Evolutionary conservation across 1,140 invertebrate genomes (phyloP).

Genomic region (Dendroctonus valens): DNA sequence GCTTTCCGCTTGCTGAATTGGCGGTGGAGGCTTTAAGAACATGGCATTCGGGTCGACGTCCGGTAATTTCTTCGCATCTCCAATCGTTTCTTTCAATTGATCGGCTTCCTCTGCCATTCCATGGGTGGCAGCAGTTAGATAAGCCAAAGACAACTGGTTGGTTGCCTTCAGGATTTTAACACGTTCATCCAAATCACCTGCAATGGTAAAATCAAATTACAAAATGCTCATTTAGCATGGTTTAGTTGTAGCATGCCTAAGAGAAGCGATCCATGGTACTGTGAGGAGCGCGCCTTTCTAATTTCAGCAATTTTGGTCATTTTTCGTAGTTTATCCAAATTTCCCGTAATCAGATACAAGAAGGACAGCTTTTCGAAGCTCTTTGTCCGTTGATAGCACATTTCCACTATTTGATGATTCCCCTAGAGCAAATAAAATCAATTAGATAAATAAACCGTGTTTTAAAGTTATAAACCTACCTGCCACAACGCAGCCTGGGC

Average conservation of each 20-base stretch:
- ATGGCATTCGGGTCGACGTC: slow-evolving; percentile 73
- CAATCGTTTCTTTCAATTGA: slow-evolving; percentile 65
- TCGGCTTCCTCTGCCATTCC: slow-evolving; percentile 78
- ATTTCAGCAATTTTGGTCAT: slow-evolving; percentile 99
- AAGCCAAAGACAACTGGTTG: slow-evolving; percentile 77
- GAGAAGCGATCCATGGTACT: slow-evolving; percentile 92
- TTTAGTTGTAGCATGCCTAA: slow-evolving; percentile 67
- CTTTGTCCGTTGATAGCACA: slow-evolving; percentile 99
- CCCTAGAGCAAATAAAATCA: slow-evolving; percentile 53
- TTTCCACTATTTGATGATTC: slow-evolving; percentile 96
- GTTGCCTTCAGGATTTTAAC: slow-evolving; percentile 86
- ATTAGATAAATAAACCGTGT: background rate
- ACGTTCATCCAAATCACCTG: slow-evolving; percentile 91
- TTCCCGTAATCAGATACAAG: slow-evolving; percentile 97
- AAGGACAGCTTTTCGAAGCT: slow-evolving; percentile 99
- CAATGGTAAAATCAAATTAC: slow-evolving; percentile 8
- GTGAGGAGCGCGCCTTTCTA: slow-evolving; percentile 91
- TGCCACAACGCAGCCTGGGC: slow-evolving; percentile 92
- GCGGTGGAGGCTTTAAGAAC: slow-evolving; percentile 82
- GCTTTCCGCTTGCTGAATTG: slow-evolving; percentile 81
- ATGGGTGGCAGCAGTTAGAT: slow-evolving; percentile 94
- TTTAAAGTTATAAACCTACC: slow-evolving; percentile 20
- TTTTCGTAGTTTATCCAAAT: slow-evolving; percentile 95
- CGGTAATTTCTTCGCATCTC: slow-evolving; percentile 68
- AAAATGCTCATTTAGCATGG: background rate